A percentile compares a stretch with the other conserved stretches of the same genome.
Evolutionary conservation across 1,140 invertebrate genomes (phyloP).

Genomic region (Leptinotarsa lineolata): DNA sequence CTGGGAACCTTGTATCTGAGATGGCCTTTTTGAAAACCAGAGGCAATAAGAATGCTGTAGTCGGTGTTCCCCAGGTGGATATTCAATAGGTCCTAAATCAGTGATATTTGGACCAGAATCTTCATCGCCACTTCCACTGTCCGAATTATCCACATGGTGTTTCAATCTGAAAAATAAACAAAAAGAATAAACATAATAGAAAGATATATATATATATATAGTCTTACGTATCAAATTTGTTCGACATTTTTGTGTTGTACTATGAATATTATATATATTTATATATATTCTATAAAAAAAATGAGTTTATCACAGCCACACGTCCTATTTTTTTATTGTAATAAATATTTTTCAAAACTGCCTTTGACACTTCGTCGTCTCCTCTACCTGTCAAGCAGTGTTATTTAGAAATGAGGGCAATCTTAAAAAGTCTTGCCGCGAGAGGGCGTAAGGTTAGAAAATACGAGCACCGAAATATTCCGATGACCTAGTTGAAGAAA

Average conservation of each 20-base stretch:
- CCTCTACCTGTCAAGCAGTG: too few species aligned
- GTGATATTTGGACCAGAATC: conserved; percentile 54
- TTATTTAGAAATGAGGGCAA: too few species aligned
- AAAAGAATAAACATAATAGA: conserved; percentile 6
- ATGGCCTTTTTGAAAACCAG: conserved; percentile 80
- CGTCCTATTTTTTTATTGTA: background rate
- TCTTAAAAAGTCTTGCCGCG: too few species aligned
- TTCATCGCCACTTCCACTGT: conserved; percentile 61
- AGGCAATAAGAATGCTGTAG: conserved; percentile 88
- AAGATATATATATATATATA: conserved; percentile 18
- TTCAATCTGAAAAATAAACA: conserved; percentile 58
- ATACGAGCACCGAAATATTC: too few species aligned
- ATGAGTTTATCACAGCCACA: background rate
- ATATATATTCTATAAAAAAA: background rate
- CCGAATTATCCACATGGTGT: conserved; percentile 59
- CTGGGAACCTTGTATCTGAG: conserved; percentile 48
- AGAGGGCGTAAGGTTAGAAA: too few species aligned
- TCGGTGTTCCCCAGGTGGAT: conserved; percentile 79
- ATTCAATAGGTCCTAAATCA: conserved; percentile 63
- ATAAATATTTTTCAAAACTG: too few species aligned
- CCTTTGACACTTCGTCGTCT: too few species aligned
- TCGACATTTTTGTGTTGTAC: conserved; percentile 60
- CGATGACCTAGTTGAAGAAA: too few species aligned
- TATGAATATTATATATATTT: background rate
- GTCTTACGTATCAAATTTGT: conserved; percentile 66